A percentile compares a stretch with the other conserved stretches of the same genome.
Conservation (phyloP, 2,888 invertebrate species). For the Tethea ocularis region DNA sequence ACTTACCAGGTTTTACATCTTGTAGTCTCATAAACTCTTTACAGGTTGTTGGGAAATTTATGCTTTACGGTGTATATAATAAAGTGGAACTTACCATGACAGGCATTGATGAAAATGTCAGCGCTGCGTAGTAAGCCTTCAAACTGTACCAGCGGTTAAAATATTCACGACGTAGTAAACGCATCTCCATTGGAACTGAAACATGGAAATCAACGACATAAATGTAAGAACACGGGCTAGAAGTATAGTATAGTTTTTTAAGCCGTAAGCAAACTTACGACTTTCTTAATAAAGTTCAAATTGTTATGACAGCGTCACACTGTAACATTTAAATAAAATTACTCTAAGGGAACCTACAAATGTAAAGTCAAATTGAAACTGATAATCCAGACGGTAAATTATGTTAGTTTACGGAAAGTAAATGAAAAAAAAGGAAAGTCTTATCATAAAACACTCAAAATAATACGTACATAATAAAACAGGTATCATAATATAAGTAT, state of each 20-base stretch:
- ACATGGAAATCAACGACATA: slow-evolving; percentile 18
- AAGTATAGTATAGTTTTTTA: too few relatives aligned
- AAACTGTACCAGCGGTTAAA: slow-evolving; percentile 87
- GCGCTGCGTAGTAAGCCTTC: slow-evolving; percentile 85
- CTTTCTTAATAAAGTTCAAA: too few relatives aligned
- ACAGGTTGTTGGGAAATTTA: not conserved
- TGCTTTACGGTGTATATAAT: not conserved
- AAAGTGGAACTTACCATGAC: slow-evolving; percentile 73
- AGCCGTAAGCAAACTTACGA: too few relatives aligned
- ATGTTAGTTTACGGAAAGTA: too few relatives aligned
- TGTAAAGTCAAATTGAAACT: too few relatives aligned
- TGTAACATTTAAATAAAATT: too few relatives aligned
- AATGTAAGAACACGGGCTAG: too few relatives aligned
- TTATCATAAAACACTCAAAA: not conserved
- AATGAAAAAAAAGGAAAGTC: too few relatives aligned
- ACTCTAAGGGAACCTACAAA: too few relatives aligned
- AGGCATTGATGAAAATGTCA: slow-evolving; percentile 82
- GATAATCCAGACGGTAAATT: too few relatives aligned
- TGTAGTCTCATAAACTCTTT: slow-evolving; percentile 6
- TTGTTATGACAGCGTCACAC: too few relatives aligned
- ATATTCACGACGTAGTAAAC: slow-evolving; percentile 84
- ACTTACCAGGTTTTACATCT: slow-evolving; percentile 3
- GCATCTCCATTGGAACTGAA: slow-evolving; percentile 85
- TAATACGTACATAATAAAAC: slow-evolving; percentile 83
- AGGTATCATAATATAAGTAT: slow-evolving; percentile 85